These are phyloP conservation scores for Gerosis bhagava DNA, from an alignment of 2,888 invertebrate species.

Conservation along the genomic window DNA sequence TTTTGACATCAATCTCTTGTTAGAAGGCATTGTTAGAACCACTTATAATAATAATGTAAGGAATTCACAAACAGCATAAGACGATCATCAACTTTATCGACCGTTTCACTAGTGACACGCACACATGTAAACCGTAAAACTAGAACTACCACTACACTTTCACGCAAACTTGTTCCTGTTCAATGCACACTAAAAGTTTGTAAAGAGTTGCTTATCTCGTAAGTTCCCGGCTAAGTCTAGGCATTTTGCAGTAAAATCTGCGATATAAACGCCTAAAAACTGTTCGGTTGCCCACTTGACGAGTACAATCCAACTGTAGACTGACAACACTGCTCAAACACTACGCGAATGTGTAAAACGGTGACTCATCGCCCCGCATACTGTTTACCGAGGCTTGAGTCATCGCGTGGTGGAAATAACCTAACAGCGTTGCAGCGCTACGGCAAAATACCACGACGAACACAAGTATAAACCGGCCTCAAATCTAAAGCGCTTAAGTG, in stretches of 20 bases:
- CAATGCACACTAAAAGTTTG: constrained; percentile 52
- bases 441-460: constrained; percentile 38
- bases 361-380: constrained; percentile 83
- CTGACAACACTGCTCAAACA: constrained; percentile 81
- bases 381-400: constrained; percentile 82
- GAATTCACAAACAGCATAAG: constrained; percentile 73
- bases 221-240: constrained; percentile 54
- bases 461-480: constrained; percentile 39
- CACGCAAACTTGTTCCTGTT: constrained; percentile 67
- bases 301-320: constrained; percentile 78
- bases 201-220: constrained; percentile 54
- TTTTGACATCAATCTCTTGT: constrained; percentile 72
- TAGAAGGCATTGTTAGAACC: constrained; percentile 68
- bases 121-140: constrained; percentile 64
- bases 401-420: constrained; percentile 63
- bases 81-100: constrained; percentile 74
- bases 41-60: constrained; percentile 44
- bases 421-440: constrained; percentile 68
- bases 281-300: constrained; percentile 64
- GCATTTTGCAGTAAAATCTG: constrained; percentile 71
- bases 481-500: constrained; percentile 63
- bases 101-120: constrained; percentile 77
- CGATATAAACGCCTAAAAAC: constrained; percentile 73
- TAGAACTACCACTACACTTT: constrained; percentile 67
- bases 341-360: constrained; percentile 83